Percentiles rank a stretch among this genome's conserved stretches.
phyloP scores from a whole-genome alignment of 2,797 vertebrate species.

The Glyptemys insculpta region DNA sequence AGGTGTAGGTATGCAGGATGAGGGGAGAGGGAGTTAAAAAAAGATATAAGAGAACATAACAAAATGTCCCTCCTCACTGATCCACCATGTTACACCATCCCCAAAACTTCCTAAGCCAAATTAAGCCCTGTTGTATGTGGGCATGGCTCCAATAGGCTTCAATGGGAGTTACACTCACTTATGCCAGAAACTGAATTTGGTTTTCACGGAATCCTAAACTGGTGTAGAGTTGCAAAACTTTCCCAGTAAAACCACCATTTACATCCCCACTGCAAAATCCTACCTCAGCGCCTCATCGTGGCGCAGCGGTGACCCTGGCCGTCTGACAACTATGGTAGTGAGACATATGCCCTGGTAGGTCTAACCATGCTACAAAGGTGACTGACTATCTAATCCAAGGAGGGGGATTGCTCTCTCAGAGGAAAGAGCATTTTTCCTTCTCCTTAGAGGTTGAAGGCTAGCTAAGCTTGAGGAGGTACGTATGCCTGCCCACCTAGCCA shows the following conservation, averaged over 20 bases:
- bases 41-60: neutral
- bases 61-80: neutral
- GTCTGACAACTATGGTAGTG: no score
- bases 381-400: no score
- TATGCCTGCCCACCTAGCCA: no score
- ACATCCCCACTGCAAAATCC: neutral
- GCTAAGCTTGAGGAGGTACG: no score
- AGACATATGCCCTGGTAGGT: no score
- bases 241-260: neutral
- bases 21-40: neutral
- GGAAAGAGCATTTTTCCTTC: no score
- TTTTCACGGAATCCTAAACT: neutral
- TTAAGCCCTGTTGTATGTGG: neutral
- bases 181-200: neutral
- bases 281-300: no score
- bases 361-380: no score
- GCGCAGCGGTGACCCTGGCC: no score
- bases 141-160: neutral
- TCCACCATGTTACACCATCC: neutral
- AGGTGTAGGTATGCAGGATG: neutral
- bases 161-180: neutral
- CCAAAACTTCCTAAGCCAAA: neutral
- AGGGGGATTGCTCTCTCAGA: no score
- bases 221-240: neutral
- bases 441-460: no score